Evolutionary conservation across 2,888 invertebrate species (phyloP), one percentile per base, ranked within the genome.

Genomic region (Leptopilina myrica): DNA sequence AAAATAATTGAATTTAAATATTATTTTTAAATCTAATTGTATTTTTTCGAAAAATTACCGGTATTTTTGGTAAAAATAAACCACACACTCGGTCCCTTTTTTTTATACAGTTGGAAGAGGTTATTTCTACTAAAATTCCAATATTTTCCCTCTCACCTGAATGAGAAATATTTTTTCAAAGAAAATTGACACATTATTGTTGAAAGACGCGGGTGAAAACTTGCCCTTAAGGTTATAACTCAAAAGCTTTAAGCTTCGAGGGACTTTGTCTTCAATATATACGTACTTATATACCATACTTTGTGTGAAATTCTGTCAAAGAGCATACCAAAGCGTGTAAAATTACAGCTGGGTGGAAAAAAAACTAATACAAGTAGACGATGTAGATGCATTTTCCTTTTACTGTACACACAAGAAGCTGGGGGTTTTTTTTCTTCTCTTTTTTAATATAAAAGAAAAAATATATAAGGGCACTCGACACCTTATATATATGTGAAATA

Each of bases 271-370:
- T 62, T 62, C 62, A 15, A 15, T 62, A 7, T 33, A 33, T 62
- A 62, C n/a, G 20, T 15, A 62, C 62, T 62, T 62, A 20, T 59
- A 20, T 20, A 62, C 15, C 15, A 7, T 62, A 62, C 15, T 62
- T 62, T 62, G 62, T 62, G 62, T 62, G 66, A 66, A 15, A 66
- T 66, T 46, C 67, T 20, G 11, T 67, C 46, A 46, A 46, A 67
- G 46, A 67, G 67, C 12, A 67, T 67, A 67, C 67, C 46, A 12
- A 46, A 46, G 5, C n/a, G 11, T 40, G 15, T 9, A 66, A 15
- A 66, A 20, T 66, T 66, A 66, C 46, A 66, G 43, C 15, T 8
- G 0, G 66, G n/a, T 15, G 43, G 46, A 66, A 46, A 20, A 43
- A 62, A 49, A 40, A 46, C 46, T 66, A 66, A 66, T 46, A 66